These are phyloP conservation scores for Orussus abietinus DNA, from an alignment of 1,140 invertebrate genomes.

Conservation along the genomic window DNA sequence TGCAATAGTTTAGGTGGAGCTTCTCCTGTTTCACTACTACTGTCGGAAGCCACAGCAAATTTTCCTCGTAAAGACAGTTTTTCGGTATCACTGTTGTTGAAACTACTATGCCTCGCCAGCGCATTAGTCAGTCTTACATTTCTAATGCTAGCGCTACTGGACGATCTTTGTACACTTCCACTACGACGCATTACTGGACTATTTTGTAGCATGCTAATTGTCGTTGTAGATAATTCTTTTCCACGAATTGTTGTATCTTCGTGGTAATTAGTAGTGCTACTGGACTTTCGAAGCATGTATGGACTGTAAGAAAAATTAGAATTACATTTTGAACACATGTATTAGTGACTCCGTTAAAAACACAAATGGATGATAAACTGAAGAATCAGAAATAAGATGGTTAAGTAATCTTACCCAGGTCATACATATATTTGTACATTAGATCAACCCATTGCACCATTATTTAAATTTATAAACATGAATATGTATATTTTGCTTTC, in stretches of 20 bases:
- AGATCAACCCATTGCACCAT: no score
- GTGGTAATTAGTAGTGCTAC: constrained; percentile 35
- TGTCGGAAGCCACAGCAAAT: constrained; percentile 28
- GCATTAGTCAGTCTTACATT: constrained; percentile 28
- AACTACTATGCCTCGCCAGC: constrained; percentile 29
- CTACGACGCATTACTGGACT: constrained; percentile 27
- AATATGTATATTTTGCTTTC: no score
- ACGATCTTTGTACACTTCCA: constrained; percentile 34
- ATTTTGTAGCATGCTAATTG: constrained; percentile 21
- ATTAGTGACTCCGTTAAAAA: neutral
- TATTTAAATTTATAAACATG: no score
- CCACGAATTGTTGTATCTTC: constrained; percentile 19
- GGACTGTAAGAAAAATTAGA: constrained; percentile 21
- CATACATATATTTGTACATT: no score
- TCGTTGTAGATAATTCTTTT: constrained; percentile 20
- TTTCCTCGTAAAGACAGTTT: constrained; percentile 20
- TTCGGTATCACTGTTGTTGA: constrained; percentile 30
- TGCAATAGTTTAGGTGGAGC: constrained; percentile 19
- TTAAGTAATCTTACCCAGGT: no score
- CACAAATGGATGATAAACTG: no score
- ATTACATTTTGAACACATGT: neutral
- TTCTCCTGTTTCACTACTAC: constrained; percentile 37
- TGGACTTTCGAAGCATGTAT: constrained; percentile 39
- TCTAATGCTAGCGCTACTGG: constrained; percentile 35
- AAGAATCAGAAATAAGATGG: no score